Evolutionary conservation across 2,888 invertebrate genomes (phyloP).

Genomic region (Drosophila meridiana): DNA sequence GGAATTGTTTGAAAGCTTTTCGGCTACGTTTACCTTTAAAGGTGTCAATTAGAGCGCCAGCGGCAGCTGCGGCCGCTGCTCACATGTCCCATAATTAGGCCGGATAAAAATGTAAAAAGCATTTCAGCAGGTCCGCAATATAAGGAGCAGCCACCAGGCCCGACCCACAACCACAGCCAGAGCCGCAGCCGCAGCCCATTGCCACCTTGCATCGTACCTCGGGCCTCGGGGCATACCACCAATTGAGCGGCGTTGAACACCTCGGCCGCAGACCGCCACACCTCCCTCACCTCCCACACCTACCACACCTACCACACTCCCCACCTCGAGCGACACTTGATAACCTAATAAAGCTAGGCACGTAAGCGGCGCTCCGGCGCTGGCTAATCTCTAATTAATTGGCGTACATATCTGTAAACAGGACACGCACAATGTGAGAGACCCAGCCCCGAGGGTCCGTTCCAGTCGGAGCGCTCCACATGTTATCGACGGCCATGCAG

Average conservation of each 20-base stretch:
- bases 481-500: slow-evolving; percentile 31
- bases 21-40: slow-evolving; percentile 38
- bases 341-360: slow-evolving; percentile 62
- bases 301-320: not conserved
- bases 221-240: slow-evolving; percentile 34
- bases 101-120: slow-evolving; percentile 21
- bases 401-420: slow-evolving; percentile 66
- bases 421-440: slow-evolving; percentile 55
- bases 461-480: slow-evolving; percentile 32
- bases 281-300: not conserved
- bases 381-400: slow-evolving; percentile 80
- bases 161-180: not conserved
- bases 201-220: not conserved
- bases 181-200: not conserved
- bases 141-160: not conserved
- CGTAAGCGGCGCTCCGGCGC: slow-evolving; percentile 38
- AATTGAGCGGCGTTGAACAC: slow-evolving; percentile 43
- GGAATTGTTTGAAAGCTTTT: not conserved
- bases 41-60: slow-evolving; percentile 57
- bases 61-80: not conserved
- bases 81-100: slow-evolving; percentile 11
- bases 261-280: slow-evolving; percentile 5
- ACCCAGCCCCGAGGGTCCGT: slow-evolving; percentile 25
- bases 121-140: slow-evolving; percentile 1
- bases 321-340: slow-evolving; percentile 44